Evolutionary conservation across 2,888 invertebrate species (phyloP).

Genomic region (Pseudococcus jackbeardsleyi): DNA sequence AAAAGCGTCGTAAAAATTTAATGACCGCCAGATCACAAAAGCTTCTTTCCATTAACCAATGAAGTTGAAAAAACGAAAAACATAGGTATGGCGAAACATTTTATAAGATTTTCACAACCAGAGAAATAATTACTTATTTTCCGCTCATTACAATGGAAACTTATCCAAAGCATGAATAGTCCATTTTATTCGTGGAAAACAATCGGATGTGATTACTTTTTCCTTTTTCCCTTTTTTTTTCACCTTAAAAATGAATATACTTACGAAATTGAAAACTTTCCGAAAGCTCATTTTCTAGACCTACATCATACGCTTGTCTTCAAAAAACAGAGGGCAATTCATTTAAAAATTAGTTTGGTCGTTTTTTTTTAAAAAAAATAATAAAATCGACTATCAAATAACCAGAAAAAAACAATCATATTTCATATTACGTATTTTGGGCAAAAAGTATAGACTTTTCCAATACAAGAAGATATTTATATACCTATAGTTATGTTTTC

Average conservation of each 20-base stretch:
- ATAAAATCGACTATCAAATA: background rate
- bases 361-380: background rate
- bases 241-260: background rate
- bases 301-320: background rate
- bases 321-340: background rate
- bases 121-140: background rate
- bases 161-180: background rate
- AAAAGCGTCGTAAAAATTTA: conserved; percentile 19
- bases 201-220: background rate
- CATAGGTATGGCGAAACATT: background rate
- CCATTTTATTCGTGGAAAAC: background rate
- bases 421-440: background rate
- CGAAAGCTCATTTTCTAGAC: background rate
- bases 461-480: background rate
- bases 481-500: background rate
- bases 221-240: background rate
- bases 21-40: background rate
- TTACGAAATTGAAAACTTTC: background rate
- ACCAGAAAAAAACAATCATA: background rate
- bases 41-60: background rate
- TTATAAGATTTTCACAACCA: conserved; percentile 16
- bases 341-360: background rate
- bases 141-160: background rate
- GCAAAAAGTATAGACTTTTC: background rate
- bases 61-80: conserved; percentile 1